These are phyloP conservation scores for Lichenostomus cassidix DNA, from an alignment of 2,113 vertebrate genomes.

Conservation along the genomic window DNA sequence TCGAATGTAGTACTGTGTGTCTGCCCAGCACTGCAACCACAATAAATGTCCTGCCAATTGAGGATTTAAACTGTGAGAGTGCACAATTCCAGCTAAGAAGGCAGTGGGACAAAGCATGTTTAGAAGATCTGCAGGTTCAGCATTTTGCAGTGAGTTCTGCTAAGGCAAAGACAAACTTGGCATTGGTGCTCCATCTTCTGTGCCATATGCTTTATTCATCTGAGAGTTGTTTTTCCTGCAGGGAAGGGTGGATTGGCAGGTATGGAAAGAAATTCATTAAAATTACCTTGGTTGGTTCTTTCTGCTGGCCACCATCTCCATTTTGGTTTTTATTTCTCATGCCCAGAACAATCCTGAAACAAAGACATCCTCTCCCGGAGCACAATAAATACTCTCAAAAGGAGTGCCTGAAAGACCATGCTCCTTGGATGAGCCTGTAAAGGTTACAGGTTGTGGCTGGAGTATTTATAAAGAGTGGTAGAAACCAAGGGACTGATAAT, in stretches of 20 bases:
- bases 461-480: not conserved
- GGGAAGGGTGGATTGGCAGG: slow-evolving; percentile 42
- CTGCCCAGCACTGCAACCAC: not conserved
- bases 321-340: slow-evolving; percentile 23
- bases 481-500: slow-evolving; percentile 1
- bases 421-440: not conserved
- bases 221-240: slow-evolving; percentile 35
- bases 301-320: not conserved
- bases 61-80: not conserved
- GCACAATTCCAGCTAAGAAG: not conserved
- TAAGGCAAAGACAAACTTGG: slow-evolving; percentile 40
- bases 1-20: not conserved
- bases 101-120: not conserved
- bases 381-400: not conserved
- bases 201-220: slow-evolving; percentile 18
- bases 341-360: slow-evolving; percentile 2
- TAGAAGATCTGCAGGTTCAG: slow-evolving; percentile 36
- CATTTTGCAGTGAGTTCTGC: not conserved
- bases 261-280: slow-evolving; percentile 42
- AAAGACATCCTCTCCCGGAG: not conserved
- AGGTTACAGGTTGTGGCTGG: not conserved
- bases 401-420: not conserved
- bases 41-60: not conserved
- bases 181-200: not conserved
- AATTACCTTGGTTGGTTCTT: not conserved